Conservation (phyloP, 2,797 vertebrate genomes). For the Acanthornis magna region DNA sequence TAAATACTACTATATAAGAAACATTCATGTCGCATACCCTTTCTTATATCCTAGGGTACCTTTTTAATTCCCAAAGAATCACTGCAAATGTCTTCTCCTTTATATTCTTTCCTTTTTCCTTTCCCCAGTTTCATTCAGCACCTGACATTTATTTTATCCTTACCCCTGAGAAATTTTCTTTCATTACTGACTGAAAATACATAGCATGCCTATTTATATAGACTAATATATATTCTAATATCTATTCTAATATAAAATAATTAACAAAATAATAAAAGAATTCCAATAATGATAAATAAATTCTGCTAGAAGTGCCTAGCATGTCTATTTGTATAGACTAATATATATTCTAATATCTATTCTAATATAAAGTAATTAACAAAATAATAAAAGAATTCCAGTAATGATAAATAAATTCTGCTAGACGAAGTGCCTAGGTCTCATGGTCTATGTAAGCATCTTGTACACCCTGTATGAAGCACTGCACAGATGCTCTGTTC, state of each 20-base stretch:
- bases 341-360: too few species aligned
- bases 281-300: not conserved
- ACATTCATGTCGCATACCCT: not conserved
- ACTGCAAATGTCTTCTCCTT: not conserved
- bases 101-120: not conserved
- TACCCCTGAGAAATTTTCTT: not conserved
- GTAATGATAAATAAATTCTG: not conserved
- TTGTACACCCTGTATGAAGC: not conserved
- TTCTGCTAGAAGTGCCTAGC: not conserved
- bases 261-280: too few species aligned
- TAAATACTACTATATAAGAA: not conserved
- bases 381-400: too few species aligned
- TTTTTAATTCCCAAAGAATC: not conserved
- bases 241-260: not conserved
- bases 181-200: not conserved
- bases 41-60: not conserved
- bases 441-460: not conserved
- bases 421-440: not conserved
- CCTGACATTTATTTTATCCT: not conserved
- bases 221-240: too few species aligned
- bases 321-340: too few species aligned
- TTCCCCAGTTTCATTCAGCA: not conserved
- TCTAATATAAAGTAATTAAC: not conserved
- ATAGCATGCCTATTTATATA: too few species aligned
- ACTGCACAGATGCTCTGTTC: not conserved